Base-by-base conservation (phyloP, 2,888 invertebrate species). In the Trachelus tabidus region DNA sequence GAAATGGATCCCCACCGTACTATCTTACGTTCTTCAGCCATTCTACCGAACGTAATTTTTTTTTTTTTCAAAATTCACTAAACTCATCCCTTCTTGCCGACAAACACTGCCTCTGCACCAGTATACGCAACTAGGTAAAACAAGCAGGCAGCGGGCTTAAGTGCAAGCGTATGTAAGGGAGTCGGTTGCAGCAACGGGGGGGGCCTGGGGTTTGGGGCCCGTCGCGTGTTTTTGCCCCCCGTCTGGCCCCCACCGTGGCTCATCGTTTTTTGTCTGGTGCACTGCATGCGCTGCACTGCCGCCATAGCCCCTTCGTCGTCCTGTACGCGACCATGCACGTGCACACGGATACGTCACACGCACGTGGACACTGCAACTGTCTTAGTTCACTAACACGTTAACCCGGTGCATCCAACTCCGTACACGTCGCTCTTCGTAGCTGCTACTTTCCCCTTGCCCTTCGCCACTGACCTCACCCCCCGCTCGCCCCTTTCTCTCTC, bases 181-280 rank as follows among this genome's bases (percentile, higher is more conserved):
- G 85, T 83, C 82, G 85, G 83, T 84, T 84, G 83, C 75, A 79
- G 74, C 30, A 79, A 84, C 30, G 79, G 85, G 79, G 82, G 85
- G 71, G 85, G 85, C 83, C 84, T 82, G 81, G 84, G 87, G 86
- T 88, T 87, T 87, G 85, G 86, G 88, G 85, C 87, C 87, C 85
- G 86, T 88, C 87, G 87, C 87, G 86, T 88, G 88, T 88, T 88
- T 88, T 88, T 88, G 88, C 87, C 88, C 89, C 87, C 87, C 87
- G 88, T 88, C 88, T 88, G 88, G 89, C 83, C 87, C 87, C 88
- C 87, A 84, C 86, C 84, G 86, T 82, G 80, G 86, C 84, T 88
- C 85, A 87, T 88, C 89, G 85, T 88, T 88, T 88, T 88, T 88
- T 88, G 88, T 88, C 88, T 89, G 89, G 85, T 85, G 85, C 85